Percentiles rank a stretch among this genome's conserved stretches.
Evolutionary conservation across 2,888 invertebrate genomes (phyloP).

Genomic region (Podotricha telesiphe): DNA sequence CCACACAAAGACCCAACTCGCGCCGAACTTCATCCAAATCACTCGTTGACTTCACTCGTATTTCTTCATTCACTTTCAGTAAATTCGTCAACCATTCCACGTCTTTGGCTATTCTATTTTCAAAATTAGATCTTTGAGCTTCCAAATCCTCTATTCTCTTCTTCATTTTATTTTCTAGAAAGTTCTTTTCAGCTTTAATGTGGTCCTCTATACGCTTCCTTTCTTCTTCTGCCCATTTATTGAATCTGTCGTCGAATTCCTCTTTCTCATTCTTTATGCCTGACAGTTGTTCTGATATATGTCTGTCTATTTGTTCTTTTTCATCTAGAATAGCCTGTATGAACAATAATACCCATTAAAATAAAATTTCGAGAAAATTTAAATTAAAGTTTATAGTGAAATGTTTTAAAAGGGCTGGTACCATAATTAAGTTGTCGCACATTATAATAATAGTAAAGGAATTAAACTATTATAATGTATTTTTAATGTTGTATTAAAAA

Average conservation of each 20-base stretch:
- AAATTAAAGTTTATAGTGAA: no score
- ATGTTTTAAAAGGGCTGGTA: no score
- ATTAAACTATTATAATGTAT: no score
- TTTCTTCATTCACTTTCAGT: constrained; percentile 52
- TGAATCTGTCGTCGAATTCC: constrained; percentile 50
- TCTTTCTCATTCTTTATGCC: constrained; percentile 57
- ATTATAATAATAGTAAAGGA: no score
- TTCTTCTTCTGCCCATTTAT: constrained; percentile 58
- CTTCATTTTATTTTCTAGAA: constrained; percentile 53
- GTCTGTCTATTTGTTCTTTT: constrained; percentile 47
- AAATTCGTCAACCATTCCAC: constrained; percentile 52
- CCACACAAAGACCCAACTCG: constrained; percentile 52
- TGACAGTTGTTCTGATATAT: constrained; percentile 52
- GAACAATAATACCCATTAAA: no score
- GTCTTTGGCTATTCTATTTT: constrained; percentile 52
- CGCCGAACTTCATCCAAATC: constrained; percentile 57
- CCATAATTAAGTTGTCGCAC: no score
- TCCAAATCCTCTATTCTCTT: constrained; percentile 57
- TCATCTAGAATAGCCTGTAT: constrained; percentile 45
- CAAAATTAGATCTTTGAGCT: constrained; percentile 51
- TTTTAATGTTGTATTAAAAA: no score
- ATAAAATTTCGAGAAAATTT: no score
- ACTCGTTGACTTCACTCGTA: constrained; percentile 56
- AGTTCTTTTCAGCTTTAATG: constrained; percentile 51
- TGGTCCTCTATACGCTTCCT: constrained; percentile 58